Evolutionary conservation across 2,888 invertebrate species (phyloP).

Genomic region (Pelosia muscerda): DNA sequence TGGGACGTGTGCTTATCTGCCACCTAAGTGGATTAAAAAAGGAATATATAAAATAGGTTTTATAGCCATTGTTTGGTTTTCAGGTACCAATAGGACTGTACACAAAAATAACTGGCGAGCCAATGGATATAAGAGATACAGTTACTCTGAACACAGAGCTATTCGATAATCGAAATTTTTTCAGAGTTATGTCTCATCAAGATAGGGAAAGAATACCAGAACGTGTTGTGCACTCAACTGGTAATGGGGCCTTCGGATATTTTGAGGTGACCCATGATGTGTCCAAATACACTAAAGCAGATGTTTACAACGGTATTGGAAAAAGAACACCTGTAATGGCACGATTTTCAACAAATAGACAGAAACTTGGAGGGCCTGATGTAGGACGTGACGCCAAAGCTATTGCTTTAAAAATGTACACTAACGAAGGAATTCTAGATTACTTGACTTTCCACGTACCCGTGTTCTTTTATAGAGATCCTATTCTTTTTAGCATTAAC

Average conservation of each 20-base stretch:
- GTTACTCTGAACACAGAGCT: slow-evolving; percentile 15
- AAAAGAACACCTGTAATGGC: slow-evolving; percentile 22
- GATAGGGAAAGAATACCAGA: slow-evolving; percentile 17
- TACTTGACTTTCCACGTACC: slow-evolving; percentile 14
- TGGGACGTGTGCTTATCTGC: too few species aligned
- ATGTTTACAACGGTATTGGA: slow-evolving; percentile 20
- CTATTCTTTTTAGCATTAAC: slow-evolving; percentile 12
- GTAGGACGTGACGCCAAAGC: slow-evolving; percentile 15
- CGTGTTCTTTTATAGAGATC: slow-evolving; percentile 18
- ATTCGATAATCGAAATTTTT: slow-evolving; percentile 16
- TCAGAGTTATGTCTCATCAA: slow-evolving; percentile 7
- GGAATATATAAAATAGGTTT: too few species aligned
- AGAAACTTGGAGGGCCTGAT: slow-evolving; percentile 20
- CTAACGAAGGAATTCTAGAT: slow-evolving; percentile 15
- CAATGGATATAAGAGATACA: slow-evolving; percentile 18
- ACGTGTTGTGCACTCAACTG: slow-evolving; percentile 18
- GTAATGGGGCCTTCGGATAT: slow-evolving; percentile 16
- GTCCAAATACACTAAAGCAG: slow-evolving; percentile 15
- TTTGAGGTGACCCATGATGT: slow-evolving; percentile 23
- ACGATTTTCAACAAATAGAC: slow-evolving; percentile 19
- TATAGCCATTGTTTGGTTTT: neutral
- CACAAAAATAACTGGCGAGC: slow-evolving; percentile 16
- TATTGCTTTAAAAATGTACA: slow-evolving; percentile 20
- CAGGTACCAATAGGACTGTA: slow-evolving; percentile 7
- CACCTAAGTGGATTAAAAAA: too few species aligned